A percentile compares a stretch with the other conserved stretches of the same genome.
phyloP scores from a whole-genome alignment of 2,797 vertebrate species.

The Sciurus carolinensis region DNA sequence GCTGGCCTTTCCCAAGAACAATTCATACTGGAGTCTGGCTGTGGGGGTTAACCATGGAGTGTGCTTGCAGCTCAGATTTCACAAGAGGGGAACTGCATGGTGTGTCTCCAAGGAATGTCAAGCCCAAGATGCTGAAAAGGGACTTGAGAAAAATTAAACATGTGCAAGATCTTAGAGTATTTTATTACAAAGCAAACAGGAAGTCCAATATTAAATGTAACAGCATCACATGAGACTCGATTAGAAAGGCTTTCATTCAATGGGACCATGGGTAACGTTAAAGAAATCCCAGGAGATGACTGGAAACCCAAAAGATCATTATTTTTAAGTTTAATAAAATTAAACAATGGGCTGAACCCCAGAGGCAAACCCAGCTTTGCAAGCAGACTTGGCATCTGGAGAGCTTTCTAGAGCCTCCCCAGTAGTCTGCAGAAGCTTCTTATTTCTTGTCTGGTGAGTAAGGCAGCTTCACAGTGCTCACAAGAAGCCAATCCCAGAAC shows the following conservation, averaged over 20 bases:
- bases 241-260: conserved; percentile 50
- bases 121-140: conserved; percentile 10
- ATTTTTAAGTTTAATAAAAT: conserved; percentile 71
- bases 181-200: conserved; percentile 78
- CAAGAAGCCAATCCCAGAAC: neutral
- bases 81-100: conserved; percentile 61
- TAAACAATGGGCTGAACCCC: neutral
- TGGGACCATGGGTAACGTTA: conserved; percentile 17
- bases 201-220: conserved; percentile 53
- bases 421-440: neutral
- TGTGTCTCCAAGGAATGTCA: conserved; percentile 60
- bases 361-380: neutral
- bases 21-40: conserved; percentile 26
- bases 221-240: neutral
- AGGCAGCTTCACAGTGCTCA: neutral
- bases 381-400: neutral
- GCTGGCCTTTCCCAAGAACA: conserved; percentile 63
- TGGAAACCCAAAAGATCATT: conserved; percentile 47
- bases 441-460: neutral
- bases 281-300: conserved; percentile 52
- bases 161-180: conserved; percentile 58
- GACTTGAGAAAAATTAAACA: conserved; percentile 69
- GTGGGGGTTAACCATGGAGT: conserved; percentile 50
- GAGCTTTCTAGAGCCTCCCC: neutral
- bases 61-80: conserved; percentile 65